Evolutionary conservation across 2,888 invertebrate genomes (phyloP), one percentile per base, ranked within the genome.

Genomic region (Lithophane socia): DNA sequence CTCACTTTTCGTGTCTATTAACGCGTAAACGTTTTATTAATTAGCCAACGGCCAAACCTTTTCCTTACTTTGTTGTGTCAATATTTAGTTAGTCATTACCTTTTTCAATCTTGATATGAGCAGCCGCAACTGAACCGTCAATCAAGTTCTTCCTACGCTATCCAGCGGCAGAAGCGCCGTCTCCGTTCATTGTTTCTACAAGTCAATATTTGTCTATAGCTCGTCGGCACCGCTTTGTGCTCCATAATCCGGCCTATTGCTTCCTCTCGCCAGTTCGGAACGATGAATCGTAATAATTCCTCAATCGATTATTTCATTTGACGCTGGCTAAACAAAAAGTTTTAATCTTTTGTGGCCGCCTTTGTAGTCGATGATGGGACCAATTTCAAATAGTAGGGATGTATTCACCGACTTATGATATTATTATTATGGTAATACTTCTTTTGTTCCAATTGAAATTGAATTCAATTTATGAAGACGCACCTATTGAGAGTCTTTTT

Each of bases 131-230:
- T 89, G 83, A 92, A 92, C 90, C 89, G 92, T 92, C 93, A 93
- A 94, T 95, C 94, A 94, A 92, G 64, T 90, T 91, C 93, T 92
- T 92, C 92, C 91, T 92, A 93, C 91, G 88, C 89, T 90, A 91
- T 91, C 88, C 89, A 87, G 90, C 90, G 89, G 91, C 91, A 91
- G 89, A 81, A 87, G 90, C 92, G 82, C 75, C 82, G 86, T 90
- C 88, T 87, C 84, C 76, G 77, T 84, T 92, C 93, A 95, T 96
- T 95, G 95, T 96, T 96, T 96, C 95, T 95, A 94, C 93, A 87
- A 96, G 96, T 97, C 96, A 97, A 97, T 97, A 97, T 97, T 97
- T 96, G 96, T 94, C 94, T 91, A 93, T 90, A 91, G 91, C 88
- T 92, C 87, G 94, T 93, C 95, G 96, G 96, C 94, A 79, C 86